phyloP scores from a whole-genome alignment of 2,113 vertebrate genomes.

The Gymnogyps californianus region DNA sequence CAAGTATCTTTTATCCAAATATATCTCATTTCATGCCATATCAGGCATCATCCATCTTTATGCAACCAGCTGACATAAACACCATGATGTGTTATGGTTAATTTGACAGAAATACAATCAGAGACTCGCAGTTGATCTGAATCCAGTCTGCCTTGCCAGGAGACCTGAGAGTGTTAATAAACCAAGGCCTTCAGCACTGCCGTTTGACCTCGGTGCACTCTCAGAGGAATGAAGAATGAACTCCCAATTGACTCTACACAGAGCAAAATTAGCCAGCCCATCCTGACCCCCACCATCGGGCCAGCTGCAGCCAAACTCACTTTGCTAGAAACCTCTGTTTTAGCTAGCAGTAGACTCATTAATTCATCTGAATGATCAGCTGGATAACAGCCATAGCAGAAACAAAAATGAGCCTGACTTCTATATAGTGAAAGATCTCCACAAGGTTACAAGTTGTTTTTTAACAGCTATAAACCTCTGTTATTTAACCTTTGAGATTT shows the following conservation, averaged over 20 bases:
- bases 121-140: background rate
- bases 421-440: background rate
- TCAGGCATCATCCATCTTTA: background rate
- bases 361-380: background rate
- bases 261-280: background rate
- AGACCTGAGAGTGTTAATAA: background rate
- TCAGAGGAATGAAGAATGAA: background rate
- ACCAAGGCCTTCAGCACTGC: background rate
- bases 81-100: background rate
- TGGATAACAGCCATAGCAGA: background rate
- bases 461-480: background rate
- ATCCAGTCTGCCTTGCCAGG: background rate
- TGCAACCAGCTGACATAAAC: background rate
- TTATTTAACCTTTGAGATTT: background rate
- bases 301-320: background rate
- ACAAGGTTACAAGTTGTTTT: background rate
- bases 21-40: background rate
- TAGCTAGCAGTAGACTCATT: background rate
- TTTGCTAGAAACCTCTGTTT: background rate
- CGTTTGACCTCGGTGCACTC: background rate
- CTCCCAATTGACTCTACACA: background rate
- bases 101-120: conserved; percentile 22
- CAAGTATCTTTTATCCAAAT: background rate
- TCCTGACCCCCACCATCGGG: background rate
- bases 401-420: background rate